These are phyloP conservation scores for Pelagia noctiluca DNA, from an alignment of 30 jellyfish, hydroid and myxozoan species.

Conservation along the genomic window DNA sequence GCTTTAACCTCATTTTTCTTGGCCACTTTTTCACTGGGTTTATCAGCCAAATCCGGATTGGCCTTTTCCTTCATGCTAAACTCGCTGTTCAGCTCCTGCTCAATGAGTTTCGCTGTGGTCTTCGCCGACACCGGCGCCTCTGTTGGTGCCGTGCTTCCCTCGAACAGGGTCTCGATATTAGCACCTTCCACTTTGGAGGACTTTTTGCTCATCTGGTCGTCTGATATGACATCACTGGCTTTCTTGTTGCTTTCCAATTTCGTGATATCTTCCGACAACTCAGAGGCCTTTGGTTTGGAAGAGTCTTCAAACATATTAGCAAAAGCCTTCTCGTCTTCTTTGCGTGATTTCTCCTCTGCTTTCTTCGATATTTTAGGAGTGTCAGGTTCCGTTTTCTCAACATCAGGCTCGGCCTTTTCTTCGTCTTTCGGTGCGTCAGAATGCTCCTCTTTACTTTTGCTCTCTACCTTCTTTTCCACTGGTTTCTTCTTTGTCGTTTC, in stretches of 20 bases:
- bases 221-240: slow-evolving; percentile 63
- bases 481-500: too few species aligned
- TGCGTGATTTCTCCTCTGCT: not conserved
- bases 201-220: slow-evolving; percentile 71
- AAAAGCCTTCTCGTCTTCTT: slow-evolving; percentile 71
- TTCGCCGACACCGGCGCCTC: slow-evolving; percentile 8
- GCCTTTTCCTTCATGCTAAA: slow-evolving; percentile 10
- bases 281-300: slow-evolving; percentile 64
- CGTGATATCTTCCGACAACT: slow-evolving; percentile 82
- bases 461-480: slow-evolving; percentile 13
- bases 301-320: slow-evolving; percentile 56
- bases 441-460: slow-evolving; percentile 1
- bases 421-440: not conserved
- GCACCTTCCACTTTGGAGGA: slow-evolving; percentile 27
- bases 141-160: slow-evolving; percentile 18
- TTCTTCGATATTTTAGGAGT: not conserved
- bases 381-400: not conserved
- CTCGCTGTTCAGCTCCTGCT: slow-evolving; percentile 51
- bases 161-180: slow-evolving; percentile 22
- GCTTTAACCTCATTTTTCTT: slow-evolving; percentile 11
- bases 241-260: slow-evolving; percentile 50
- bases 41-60: not conserved
- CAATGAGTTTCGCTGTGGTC: slow-evolving; percentile 16
- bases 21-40: not conserved
- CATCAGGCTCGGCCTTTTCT: not conserved